Percentiles rank a stretch among this genome's conserved stretches.
These are phyloP conservation scores for Tupaia chinensis DNA, from an alignment of 2,113 vertebrate species.

Conservation along the genomic window DNA sequence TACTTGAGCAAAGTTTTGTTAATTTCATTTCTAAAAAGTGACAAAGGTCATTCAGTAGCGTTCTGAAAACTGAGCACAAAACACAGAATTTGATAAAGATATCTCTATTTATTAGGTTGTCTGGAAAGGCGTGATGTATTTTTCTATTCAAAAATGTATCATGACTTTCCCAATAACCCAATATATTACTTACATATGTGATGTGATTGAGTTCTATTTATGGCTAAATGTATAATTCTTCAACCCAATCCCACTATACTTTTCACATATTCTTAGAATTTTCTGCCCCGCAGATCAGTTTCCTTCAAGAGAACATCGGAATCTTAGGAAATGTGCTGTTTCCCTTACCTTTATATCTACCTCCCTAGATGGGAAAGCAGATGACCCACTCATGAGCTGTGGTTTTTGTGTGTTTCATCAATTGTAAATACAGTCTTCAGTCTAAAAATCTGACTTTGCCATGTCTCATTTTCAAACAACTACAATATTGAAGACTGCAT, in stretches of 20 bases:
- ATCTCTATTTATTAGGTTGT: not conserved
- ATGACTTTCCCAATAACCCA: too few species aligned
- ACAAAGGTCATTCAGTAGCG: not conserved
- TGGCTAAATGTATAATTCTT: not conserved
- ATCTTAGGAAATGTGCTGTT: not conserved
- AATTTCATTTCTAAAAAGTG: not conserved
- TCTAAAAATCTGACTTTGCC: not conserved
- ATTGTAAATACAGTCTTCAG: not conserved
- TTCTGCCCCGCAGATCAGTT: not conserved
- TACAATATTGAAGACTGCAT: not conserved
- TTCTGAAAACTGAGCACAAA: not conserved
- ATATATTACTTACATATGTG: not conserved
- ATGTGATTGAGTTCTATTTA: not conserved
- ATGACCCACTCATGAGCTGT: too few species aligned
- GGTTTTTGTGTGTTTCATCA: not conserved
- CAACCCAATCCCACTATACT: not conserved
- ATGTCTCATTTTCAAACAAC: conserved; percentile 3
- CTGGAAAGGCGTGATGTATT: too few species aligned
- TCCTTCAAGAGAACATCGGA: not conserved
- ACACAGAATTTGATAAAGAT: not conserved
- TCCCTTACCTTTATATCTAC: not conserved
- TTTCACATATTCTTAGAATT: not conserved
- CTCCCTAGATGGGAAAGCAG: not conserved
- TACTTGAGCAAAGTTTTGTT: not conserved
- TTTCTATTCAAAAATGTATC: too few species aligned